phyloP scores from a whole-genome alignment of 2,797 vertebrate species.

The Sebastes wilsoni region DNA sequence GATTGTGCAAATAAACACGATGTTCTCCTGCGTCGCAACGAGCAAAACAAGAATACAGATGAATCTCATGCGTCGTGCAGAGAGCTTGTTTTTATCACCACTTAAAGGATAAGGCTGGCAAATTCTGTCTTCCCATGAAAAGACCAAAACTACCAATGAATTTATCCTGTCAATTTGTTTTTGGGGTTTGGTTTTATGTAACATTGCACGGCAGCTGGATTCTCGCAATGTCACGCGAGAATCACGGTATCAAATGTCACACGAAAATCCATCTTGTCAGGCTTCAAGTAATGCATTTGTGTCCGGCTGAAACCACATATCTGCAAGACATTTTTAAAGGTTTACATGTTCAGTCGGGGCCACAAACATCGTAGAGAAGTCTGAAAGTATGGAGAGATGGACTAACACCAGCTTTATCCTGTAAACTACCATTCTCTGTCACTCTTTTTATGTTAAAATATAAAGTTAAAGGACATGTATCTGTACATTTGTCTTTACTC shows the following conservation, averaged over 20 bases:
- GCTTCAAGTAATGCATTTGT: too few relatives aligned
- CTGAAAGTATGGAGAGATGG: not conserved
- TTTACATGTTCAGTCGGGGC: not conserved
- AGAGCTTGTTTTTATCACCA: not conserved
- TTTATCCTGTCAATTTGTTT: not conserved
- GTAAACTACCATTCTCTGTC: not conserved
- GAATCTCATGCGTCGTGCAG: too few relatives aligned
- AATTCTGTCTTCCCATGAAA: not conserved
- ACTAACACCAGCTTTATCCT: not conserved
- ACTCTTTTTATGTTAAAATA: not conserved
- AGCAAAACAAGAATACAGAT: not conserved
- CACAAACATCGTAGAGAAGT: not conserved
- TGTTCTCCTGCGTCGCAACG: not conserved
- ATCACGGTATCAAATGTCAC: too few relatives aligned
- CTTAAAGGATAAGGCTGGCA: not conserved
- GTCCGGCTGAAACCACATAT: not conserved
- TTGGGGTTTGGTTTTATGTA: too few relatives aligned
- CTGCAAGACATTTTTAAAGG: not conserved
- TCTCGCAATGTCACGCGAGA: too few relatives aligned
- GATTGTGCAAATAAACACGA: constrained; percentile 14
- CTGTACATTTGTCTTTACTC: not conserved
- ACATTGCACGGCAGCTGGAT: too few relatives aligned
- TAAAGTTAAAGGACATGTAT: not conserved
- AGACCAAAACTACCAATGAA: not conserved
- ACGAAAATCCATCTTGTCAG: too few relatives aligned